Evolutionary conservation across 2,113 vertebrate species (phyloP).

Genomic region (Camelus dromedarius): DNA sequence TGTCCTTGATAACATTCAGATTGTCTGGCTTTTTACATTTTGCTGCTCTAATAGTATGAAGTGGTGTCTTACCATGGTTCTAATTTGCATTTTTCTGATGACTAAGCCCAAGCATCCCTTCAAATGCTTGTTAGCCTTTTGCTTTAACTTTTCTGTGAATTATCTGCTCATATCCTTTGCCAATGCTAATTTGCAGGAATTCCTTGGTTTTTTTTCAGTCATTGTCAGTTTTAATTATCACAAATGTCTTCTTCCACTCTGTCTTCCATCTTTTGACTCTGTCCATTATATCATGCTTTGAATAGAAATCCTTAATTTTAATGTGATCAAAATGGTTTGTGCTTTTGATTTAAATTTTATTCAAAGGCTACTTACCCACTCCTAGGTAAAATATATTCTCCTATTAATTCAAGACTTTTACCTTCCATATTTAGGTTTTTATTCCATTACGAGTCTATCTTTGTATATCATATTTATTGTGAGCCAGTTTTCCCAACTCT

Average conservation of each 20-base stretch:
- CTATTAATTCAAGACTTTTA: background rate
- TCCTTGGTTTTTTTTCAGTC: background rate
- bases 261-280: background rate
- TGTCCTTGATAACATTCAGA: background rate
- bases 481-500: background rate
- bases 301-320: background rate
- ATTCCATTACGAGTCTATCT: background rate
- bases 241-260: background rate
- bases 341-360: background rate
- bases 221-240: background rate
- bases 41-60: background rate
- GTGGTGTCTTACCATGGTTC: background rate
- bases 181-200: constrained; percentile 11
- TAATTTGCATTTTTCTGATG: too few species aligned
- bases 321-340: background rate
- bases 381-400: background rate
- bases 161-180: background rate
- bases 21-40: background rate
- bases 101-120: background rate
- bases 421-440: background rate
- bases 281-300: background rate
- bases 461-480: background rate
- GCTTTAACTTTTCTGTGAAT: background rate
- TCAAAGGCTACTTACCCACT: background rate
- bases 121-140: background rate